Evolutionary conservation across 2,888 invertebrate genomes (phyloP), one percentile per base, ranked within the genome.

Genomic region (Cheilosia soror): DNA sequence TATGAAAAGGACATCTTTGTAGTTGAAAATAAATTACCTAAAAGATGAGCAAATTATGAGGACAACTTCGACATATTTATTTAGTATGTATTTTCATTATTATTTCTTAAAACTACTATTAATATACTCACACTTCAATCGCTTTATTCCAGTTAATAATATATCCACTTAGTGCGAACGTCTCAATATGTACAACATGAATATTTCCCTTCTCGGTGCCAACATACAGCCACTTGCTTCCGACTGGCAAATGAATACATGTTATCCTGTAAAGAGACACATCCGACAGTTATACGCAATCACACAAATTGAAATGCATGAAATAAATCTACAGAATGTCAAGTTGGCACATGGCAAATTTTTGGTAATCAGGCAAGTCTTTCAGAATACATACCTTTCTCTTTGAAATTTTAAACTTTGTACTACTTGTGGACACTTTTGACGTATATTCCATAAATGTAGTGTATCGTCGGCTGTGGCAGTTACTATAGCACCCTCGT

Each of bases 91-190:
- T n/a, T n/a, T n/a, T n/a, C n/a, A n/a, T n/a, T n/a, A n/a, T n/a
- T n/a, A n/a, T n/a, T n/a, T n/a, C n/a, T n/a, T n/a, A n/a, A 60
- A 62, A 49, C 20, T 20, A 20, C 20, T 20, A 20, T 20, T n/a
- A n/a, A 51, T 20, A 5, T 93, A 96, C 97, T 96, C 93, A 99
- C 98, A 98, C 95, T 95, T 99, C 99, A 93, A 99, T 99, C 90
- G 99, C 98, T 94, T 99, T 99, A 94, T 99, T 99, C 99, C 99
- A 99, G 95, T 99, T 99, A 94, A 99, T 98, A 93, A 98, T 95
- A 94, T 99, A 99, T 88, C 99, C 98, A 91, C 98, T 98, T 90
- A 99, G 95, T 90, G 95, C 94, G 94, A 99, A 99, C 89, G 96
- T 96, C 93, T 99, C 99, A 90, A 99, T 96, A 93, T 99, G 97